Conservation (phyloP, 1,140 invertebrate genomes). For the Rhagoletis pomonella region DNA sequence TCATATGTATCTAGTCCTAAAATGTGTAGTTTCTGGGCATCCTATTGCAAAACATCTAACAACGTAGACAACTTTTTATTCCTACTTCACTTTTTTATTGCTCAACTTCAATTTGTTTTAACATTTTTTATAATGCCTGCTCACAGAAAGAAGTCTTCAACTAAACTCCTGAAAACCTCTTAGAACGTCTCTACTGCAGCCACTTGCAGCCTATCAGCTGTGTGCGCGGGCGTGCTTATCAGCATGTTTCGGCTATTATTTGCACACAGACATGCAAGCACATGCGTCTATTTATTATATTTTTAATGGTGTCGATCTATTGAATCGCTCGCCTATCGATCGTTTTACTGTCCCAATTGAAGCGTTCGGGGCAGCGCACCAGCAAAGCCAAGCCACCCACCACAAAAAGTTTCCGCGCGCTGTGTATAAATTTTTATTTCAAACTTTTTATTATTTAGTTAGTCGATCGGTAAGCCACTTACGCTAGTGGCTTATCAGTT, state of each 20-base stretch:
- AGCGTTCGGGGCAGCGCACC: neutral
- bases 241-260: neutral
- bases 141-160: neutral
- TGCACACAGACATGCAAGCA: too few species aligned
- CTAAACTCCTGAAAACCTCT: neutral
- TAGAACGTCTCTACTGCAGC: neutral
- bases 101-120: too few species aligned
- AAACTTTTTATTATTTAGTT: neutral
- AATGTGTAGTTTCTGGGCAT: too few species aligned
- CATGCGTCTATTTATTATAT: neutral
- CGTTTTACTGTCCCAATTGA: neutral
- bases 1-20: too few species aligned
- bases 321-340: neutral
- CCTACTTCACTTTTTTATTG: too few species aligned
- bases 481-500: neutral
- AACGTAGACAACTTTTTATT: too few species aligned
- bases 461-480: neutral
- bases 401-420: neutral
- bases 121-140: too few species aligned
- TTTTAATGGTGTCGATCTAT: neutral
- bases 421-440: too few species aligned
- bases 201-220: neutral
- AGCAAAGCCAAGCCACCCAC: neutral
- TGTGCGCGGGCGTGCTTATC: constrained; percentile 28
- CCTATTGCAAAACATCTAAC: too few species aligned